Conservation (phyloP, 2,888 invertebrate genomes). For the Tridacna gigas region DNA sequence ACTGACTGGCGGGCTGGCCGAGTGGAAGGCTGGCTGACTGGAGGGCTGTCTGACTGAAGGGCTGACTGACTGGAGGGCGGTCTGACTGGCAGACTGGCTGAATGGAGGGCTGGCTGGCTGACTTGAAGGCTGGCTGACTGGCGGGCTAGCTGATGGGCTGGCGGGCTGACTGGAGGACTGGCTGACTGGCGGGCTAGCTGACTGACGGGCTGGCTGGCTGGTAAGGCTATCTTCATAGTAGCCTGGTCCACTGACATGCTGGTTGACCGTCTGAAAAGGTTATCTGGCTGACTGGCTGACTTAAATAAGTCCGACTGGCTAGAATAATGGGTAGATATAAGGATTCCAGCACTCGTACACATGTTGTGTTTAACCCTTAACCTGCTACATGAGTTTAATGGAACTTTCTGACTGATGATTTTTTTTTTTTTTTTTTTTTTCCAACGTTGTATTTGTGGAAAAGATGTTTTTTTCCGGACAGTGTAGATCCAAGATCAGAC, state of each 20-base stretch:
- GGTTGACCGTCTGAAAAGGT: not conserved
- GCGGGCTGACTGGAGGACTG: too few relatives aligned
- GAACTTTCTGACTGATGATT: too few relatives aligned
- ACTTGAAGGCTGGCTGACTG: too few relatives aligned
- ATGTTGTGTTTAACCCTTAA: not conserved
- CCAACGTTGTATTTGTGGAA: too few relatives aligned
- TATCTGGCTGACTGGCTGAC: not conserved
- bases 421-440: too few relatives aligned
- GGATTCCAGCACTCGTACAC: not conserved
- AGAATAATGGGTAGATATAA: not conserved
- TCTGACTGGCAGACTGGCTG: conserved; percentile 34
- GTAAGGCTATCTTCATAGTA: not conserved
- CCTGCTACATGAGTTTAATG: too few relatives aligned
- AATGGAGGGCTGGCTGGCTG: not conserved
- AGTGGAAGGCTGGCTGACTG: conserved; percentile 5
- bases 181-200: too few relatives aligned
- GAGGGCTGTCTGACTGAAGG: not conserved
- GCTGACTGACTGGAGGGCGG: not conserved
- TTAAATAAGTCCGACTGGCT: not conserved
- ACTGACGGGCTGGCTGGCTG: too few relatives aligned
- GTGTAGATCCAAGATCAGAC: too few relatives aligned
- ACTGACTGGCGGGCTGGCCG: conserved; percentile 29
- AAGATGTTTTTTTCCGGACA: too few relatives aligned
- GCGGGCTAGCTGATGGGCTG: too few relatives aligned
- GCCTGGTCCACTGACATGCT: not conserved